Conservation (phyloP, 2,113 vertebrate genomes). For the Colistium nudipinnis region DNA sequence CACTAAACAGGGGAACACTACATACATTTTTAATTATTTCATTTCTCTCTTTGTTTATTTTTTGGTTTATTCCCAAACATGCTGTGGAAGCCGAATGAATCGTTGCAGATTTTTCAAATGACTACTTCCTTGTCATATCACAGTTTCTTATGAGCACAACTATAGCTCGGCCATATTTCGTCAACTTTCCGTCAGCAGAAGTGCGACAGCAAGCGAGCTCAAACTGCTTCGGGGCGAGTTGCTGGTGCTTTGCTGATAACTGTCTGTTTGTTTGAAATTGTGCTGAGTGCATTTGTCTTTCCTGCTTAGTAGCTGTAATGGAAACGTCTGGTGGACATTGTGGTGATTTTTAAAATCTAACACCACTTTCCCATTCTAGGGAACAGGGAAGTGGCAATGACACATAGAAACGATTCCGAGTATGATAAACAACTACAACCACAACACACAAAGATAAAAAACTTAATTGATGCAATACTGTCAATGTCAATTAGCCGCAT, state of each 20-base stretch:
- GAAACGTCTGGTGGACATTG: background rate
- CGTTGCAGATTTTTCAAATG: too few relatives aligned
- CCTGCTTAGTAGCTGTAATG: background rate
- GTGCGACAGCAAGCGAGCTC: background rate
- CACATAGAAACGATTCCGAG: background rate
- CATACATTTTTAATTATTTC: background rate
- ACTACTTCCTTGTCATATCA: too few relatives aligned
- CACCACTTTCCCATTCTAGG: background rate
- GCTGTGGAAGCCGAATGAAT: too few relatives aligned
- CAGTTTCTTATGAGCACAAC: background rate
- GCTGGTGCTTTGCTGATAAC: background rate
- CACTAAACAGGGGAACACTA: background rate
- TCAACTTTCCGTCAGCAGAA: background rate
- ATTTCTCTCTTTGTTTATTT: background rate
- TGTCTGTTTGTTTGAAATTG: conserved; percentile 3
- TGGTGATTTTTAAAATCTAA: background rate
- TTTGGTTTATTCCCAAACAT: background rate
- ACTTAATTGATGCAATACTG: background rate
- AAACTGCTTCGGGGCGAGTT: background rate
- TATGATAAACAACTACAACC: background rate
- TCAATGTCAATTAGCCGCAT: background rate
- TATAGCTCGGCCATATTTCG: background rate
- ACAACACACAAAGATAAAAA: background rate
- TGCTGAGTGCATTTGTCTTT: background rate
- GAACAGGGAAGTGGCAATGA: background rate